Base-by-base conservation (phyloP, 2,797 vertebrate genomes). In the Catharus ustulatus region DNA sequence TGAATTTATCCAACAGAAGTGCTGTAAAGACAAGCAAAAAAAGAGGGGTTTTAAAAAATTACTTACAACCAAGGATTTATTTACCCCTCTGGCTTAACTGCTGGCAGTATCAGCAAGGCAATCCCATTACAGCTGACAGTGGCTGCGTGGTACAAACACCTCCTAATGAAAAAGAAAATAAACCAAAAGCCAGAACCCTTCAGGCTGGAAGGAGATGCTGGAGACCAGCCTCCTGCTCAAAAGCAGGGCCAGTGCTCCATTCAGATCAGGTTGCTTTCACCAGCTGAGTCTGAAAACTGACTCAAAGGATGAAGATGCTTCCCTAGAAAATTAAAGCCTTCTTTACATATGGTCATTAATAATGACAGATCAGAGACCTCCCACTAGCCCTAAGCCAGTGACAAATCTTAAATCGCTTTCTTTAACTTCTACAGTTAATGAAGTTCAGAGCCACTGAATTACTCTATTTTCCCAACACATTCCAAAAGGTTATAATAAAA, bases 31-130 rank as follows among this genome's bases (percentile, higher is more conserved):
- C 18, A 82, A 38, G 22, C 1, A 51, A 55, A 71, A 76, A 38
- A 81, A 9, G 1, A 16, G 3, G 3, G 6, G 0, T 5, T 45
- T 42, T 5, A 11, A 9, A 4, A 30, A 63, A 79, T 26, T n/a
- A 45, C 64, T 52, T 40, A 86, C n/a, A 15, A 94, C 24, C 30
- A 80, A 61, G 49, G 57, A 84, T 48, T 94, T 86, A 69, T 86
- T 59, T 62, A 66, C 17, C 64, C 36, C 57, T 66, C 64, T 77
- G 48, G 40, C 74, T 92, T 80, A 69, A 82, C 6, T 61, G 55
- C 54, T 69, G 51, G 43, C 73, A 74, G 23, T 20, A 74, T 66
- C 68, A 93, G 76, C 72, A 68, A 85, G 38, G 51, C 27, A 84
- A 75, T n/a, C 22, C 36, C 42, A 73, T 49, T 48, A 85, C 55